A percentile compares a stretch with the other conserved stretches of the same genome.
Evolutionary conservation across 2,797 vertebrate genomes (phyloP).

Genomic region (Alauda arvensis): DNA sequence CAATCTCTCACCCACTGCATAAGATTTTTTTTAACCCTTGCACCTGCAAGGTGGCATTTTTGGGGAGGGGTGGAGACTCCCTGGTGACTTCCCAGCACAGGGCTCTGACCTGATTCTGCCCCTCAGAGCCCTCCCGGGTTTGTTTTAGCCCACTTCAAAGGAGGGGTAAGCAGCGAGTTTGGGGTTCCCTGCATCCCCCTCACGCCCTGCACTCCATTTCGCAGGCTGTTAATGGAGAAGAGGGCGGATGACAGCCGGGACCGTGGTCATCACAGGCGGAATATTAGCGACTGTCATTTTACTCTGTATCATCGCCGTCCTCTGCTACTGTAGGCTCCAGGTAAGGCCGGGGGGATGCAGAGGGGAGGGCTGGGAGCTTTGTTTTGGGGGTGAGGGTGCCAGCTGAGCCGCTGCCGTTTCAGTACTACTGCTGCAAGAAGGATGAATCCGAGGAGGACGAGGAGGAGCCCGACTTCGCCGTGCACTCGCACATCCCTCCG

Average conservation of each 20-base stretch:
- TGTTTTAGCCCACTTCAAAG: accelerated
- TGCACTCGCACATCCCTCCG: slow-evolving; percentile 87
- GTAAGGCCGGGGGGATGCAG: slow-evolving; percentile 54
- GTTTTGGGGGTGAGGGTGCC: not conserved
- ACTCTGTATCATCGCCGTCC: slow-evolving; percentile 91
- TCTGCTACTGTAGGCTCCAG: slow-evolving; percentile 97
- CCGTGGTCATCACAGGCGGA: slow-evolving; percentile 98
- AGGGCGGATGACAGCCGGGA: slow-evolving; percentile 98
- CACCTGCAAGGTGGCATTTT: not conserved
- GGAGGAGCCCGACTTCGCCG: slow-evolving; percentile 96
- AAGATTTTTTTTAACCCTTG: not conserved
- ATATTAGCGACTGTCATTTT: slow-evolving; percentile 96
- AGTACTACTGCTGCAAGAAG: slow-evolving; percentile 99
- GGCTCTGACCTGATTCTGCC: not conserved
- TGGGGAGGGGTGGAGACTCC: accelerated
- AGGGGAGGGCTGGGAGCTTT: not conserved
- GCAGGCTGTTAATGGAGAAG: slow-evolving; percentile 94
- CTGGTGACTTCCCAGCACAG: not conserved
- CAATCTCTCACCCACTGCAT: not conserved
- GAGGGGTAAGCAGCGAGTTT: not conserved
- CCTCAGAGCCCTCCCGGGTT: not conserved
- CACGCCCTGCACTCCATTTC: not conserved
- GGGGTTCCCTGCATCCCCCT: accelerated
- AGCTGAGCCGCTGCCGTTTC: not conserved
- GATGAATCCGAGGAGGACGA: slow-evolving; percentile 95